Percentiles rank a stretch among this genome's conserved stretches.
Conservation (phyloP, 2,888 invertebrate genomes). For the Rotaria socialis region DNA sequence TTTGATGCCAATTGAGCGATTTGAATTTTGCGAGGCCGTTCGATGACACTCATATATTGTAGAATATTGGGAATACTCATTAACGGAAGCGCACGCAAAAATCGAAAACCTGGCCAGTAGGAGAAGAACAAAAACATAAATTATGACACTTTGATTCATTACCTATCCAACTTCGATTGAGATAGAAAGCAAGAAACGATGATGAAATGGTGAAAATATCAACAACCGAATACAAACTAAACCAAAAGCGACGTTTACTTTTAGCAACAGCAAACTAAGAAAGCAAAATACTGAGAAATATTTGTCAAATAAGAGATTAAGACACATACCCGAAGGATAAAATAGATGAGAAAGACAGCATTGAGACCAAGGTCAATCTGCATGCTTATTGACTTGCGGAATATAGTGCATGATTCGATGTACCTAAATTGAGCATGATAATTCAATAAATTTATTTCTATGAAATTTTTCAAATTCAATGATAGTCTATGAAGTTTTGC, state of each 20-base stretch:
- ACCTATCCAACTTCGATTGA: conserved; percentile 99
- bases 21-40: conserved; percentile 99
- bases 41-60: conserved; percentile 99
- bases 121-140: conserved; percentile 49
- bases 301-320: background rate
- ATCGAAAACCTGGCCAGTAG: conserved; percentile 77
- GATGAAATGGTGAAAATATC: conserved; percentile 99
- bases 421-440: background rate
- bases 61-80: conserved; percentile 99
- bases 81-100: conserved; percentile 96
- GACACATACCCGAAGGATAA: conserved; percentile 98
- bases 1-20: conserved; percentile 99
- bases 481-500: no score
- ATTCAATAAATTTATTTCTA: no score
- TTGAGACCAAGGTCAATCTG: conserved; percentile 99
- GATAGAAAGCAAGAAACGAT: conserved; percentile 99
- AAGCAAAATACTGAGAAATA: conserved; percentile 37
- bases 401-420: conserved; percentile 41
- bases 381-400: conserved; percentile 63
- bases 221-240: conserved; percentile 99
- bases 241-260: conserved; percentile 99
- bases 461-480: no score
- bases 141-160: conserved; percentile 57
- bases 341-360: conserved; percentile 99
- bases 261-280: conserved; percentile 99